Base-by-base conservation (phyloP, 2,113 vertebrate species). In the Arothron firmamentum region DNA sequence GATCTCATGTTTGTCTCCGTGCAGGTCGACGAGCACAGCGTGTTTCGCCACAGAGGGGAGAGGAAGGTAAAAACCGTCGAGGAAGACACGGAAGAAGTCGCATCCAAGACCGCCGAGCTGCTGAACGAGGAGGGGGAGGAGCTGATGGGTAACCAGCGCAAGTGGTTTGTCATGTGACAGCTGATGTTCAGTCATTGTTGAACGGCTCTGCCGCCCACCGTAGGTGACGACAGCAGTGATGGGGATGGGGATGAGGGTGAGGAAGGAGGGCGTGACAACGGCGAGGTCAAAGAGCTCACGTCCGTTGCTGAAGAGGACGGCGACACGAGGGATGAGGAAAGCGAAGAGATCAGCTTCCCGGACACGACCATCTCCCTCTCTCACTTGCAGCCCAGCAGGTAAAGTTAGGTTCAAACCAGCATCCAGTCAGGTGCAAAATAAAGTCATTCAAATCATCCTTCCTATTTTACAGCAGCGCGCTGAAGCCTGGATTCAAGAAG, bases 281-380 rank as follows among this genome's bases (percentile, higher is more conserved):
- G 43, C 1, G 42, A 5, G 7, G 46, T 23, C 12, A 55, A 59
- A 56, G 62, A 70, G n/a, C 52, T 68, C 51, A 52, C 61, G 2
- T 16, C 42, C 17, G 16, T 57, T 48, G 50, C 60, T 2, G 69
- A 75, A 16, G 63, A 70, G 13, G 52, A 41, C 18, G n/a, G 53
- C 34, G 7, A 18, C 18, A 51, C 65, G 1, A 63, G 73, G 17
- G 43, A 17, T 0, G 87, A 88, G 12, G 76, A 82, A 1, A 52
- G 56, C 19, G 62, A 2, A 48, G 92, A 70, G 68, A 47, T 94
- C 48, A 80, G 72, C 78, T 99, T 94, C 53, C 97, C 97, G 0
- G 95, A 98, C 47, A 99, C 97, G 0, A 85, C 90, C 3, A 98
- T 99, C 18, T 92, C 96, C 42, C 89, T 99, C 62, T 93, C 95